Evolutionary conservation across 2,888 invertebrate genomes (phyloP).

Genomic region (Lepidonotus clava): DNA sequence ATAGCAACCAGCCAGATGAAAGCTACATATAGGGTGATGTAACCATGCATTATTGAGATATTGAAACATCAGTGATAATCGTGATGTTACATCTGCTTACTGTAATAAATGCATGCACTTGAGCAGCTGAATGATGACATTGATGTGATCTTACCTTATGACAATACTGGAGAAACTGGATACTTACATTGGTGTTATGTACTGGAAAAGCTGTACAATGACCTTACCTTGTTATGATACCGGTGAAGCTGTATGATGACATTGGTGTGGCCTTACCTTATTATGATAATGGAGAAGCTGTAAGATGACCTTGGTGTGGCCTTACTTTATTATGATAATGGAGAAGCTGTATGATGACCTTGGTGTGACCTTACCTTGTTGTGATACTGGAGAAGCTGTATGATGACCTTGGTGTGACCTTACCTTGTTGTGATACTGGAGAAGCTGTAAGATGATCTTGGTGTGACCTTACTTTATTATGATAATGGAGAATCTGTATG

Average conservation of each 20-base stretch:
- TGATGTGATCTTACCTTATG: neutral
- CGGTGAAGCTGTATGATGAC: neutral
- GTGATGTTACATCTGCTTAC: too few relatives aligned
- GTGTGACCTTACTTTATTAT: neutral
- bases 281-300: slow-evolving; percentile 99
- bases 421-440: neutral
- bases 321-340: slow-evolving; percentile 99
- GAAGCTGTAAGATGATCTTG: slow-evolving; percentile 82
- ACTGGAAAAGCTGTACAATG: neutral
- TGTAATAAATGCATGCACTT: too few relatives aligned
- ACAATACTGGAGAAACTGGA: neutral
- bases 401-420: too few relatives aligned
- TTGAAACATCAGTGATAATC: too few relatives aligned
- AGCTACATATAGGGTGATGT: too few relatives aligned
- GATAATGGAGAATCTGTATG: neutral
- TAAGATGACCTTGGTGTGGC: slow-evolving; percentile 97
- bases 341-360: slow-evolving; percentile 99
- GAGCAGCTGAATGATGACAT: too few relatives aligned
- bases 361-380: slow-evolving; percentile 99
- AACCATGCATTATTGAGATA: too few relatives aligned
- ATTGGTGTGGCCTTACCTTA: too few relatives aligned
- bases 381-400: slow-evolving; percentile 99
- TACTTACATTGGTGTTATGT: neutral
- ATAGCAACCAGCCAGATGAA: too few relatives aligned
- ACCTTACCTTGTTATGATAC: neutral